Percentiles rank a stretch among this genome's conserved stretches.
phyloP scores from a whole-genome alignment of 2,113 vertebrate genomes.

The Tinamus guttatus region DNA sequence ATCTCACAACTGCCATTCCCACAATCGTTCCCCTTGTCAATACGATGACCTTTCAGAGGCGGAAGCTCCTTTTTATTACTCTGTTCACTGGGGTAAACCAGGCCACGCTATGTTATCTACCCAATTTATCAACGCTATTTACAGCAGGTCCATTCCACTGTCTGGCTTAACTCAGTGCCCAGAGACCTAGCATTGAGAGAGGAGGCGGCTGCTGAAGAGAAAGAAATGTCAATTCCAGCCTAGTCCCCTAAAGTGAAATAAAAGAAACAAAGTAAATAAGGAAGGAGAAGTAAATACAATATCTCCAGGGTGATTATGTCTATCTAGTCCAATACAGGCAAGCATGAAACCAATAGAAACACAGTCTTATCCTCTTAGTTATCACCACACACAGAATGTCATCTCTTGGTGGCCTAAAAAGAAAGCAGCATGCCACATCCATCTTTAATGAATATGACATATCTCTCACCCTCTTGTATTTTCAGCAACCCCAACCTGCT shows the following conservation, averaged over 20 bases:
- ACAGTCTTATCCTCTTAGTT: conserved; percentile 24
- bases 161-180: conserved; percentile 72
- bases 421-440: background rate
- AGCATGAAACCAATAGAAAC: conserved; percentile 31
- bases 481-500: background rate
- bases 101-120: conserved; percentile 70
- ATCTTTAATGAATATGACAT: conserved; percentile 32
- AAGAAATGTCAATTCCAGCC: conserved; percentile 73
- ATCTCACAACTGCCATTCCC: background rate
- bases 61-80: conserved; percentile 71
- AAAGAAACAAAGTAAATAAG: conserved; percentile 72
- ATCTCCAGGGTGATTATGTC: conserved; percentile 46
- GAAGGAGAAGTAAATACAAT: conserved; percentile 62
- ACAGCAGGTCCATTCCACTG: conserved; percentile 68
- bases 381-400: conserved; percentile 33
- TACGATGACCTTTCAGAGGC: conserved; percentile 66
- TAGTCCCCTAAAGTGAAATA: conserved; percentile 68
- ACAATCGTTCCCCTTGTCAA: conserved; percentile 45
- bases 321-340: conserved; percentile 46
- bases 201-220: conserved; percentile 30
- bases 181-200: conserved; percentile 63
- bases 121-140: conserved; percentile 78
- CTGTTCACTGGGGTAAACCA: conserved; percentile 67
- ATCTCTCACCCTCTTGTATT: background rate
- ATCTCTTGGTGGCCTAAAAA: conserved; percentile 30